These are phyloP conservation scores for Erythrocercus mccallii DNA, from an alignment of 2,113 vertebrate genomes.

Conservation along the genomic window DNA sequence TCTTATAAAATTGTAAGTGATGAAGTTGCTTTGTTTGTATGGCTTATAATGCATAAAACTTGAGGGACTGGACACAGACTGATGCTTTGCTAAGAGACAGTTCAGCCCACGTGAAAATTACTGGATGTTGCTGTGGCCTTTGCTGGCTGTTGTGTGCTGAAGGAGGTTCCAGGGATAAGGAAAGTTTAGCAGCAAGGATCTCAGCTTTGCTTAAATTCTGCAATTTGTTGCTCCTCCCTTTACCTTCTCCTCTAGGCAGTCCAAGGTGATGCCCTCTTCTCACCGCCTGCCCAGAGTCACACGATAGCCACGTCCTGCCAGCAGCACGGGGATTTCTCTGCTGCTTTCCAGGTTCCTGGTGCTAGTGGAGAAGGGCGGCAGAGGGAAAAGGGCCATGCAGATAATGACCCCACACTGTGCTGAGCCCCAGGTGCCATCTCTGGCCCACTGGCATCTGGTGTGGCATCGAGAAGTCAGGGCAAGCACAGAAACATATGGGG, in stretches of 20 bases:
- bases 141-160: background rate
- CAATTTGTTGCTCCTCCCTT: background rate
- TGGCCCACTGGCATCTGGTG: conserved; percentile 28
- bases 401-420: background rate
- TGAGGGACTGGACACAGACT: background rate
- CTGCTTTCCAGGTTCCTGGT: background rate
- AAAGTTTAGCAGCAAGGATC: background rate
- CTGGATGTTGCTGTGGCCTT: background rate
- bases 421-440: background rate
- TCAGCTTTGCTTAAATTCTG: conserved; percentile 20
- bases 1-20: background rate
- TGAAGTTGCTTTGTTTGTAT: background rate
- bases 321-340: conserved; percentile 14
- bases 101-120: background rate
- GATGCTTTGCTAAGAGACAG: background rate
- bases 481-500: background rate
- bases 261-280: conserved; percentile 37
- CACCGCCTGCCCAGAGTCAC: background rate
- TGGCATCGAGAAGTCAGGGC: background rate
- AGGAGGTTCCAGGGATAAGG: background rate
- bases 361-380: background rate
- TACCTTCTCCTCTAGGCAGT: background rate
- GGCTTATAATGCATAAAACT: background rate
- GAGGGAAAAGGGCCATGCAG: conserved; percentile 28
- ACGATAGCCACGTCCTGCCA: background rate